Percentiles rank a stretch among this genome's conserved stretches.
phyloP scores from a whole-genome alignment of 2,888 invertebrate genomes.

The Pterostichus madidus region DNA sequence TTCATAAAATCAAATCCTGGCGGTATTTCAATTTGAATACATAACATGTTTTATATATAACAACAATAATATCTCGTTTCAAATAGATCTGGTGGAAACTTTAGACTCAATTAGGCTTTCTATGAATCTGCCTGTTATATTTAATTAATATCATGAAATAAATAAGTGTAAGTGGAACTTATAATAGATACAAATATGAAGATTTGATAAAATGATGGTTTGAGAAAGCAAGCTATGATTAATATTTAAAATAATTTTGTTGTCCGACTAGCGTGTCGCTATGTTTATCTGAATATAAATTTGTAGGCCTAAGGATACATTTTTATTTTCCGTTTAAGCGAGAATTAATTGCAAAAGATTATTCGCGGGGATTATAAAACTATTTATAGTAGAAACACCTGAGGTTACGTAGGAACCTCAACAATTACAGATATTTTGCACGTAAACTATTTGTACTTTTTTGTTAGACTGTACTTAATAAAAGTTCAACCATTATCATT shows the following conservation, averaged over 20 bases:
- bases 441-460: constrained; percentile 43
- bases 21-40: too few species aligned
- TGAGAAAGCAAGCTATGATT: constrained; percentile 16
- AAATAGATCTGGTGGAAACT: too few species aligned
- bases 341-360: constrained; percentile 33
- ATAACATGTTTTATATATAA: too few species aligned
- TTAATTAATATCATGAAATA: too few species aligned
- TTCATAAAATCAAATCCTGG: too few species aligned
- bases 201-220: too few species aligned
- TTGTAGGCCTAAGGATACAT: constrained; percentile 30
- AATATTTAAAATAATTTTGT: constrained; percentile 17
- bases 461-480: constrained; percentile 30
- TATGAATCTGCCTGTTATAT: too few species aligned
- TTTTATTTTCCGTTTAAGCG: constrained; percentile 37
- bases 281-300: constrained; percentile 18
- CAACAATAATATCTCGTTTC: too few species aligned
- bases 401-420: constrained; percentile 13
- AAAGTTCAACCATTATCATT: constrained; percentile 26
- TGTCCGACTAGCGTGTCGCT: neutral
- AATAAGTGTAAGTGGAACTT: too few species aligned
- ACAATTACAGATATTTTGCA: constrained; percentile 51
- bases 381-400: constrained; percentile 40
- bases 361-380: constrained; percentile 36
- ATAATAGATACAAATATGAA: too few species aligned
- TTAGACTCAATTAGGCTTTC: too few species aligned